A percentile compares a stretch with the other conserved stretches of the same genome.
Evolutionary conservation across 2,113 vertebrate genomes (phyloP).

Genomic region (Aleadryas rufinucha): DNA sequence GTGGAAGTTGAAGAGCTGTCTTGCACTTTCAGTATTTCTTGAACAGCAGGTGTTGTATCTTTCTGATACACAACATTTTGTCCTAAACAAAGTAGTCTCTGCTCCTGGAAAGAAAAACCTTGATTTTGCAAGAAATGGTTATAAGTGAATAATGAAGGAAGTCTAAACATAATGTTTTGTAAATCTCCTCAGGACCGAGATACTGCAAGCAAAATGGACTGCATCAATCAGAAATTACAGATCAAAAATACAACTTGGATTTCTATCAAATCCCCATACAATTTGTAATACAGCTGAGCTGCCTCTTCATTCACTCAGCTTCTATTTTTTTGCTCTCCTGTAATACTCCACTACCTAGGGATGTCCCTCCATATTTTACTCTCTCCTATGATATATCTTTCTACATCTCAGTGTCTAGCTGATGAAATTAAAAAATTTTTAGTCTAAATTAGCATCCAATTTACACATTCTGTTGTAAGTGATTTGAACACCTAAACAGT

Average conservation of each 20-base stretch:
- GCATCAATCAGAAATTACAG: neutral
- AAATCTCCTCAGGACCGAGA: neutral
- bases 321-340: neutral
- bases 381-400: neutral
- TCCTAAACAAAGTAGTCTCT: neutral
- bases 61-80: neutral
- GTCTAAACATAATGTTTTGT: neutral
- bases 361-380: neutral
- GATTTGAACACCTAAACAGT: neutral
- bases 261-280: neutral
- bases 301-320: neutral
- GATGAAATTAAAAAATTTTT: neutral
- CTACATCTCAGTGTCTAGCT: neutral
- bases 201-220: neutral
- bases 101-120: neutral
- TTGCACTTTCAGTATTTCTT: neutral
- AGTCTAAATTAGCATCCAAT: neutral
- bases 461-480: neutral
- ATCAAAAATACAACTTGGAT: neutral
- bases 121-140: neutral
- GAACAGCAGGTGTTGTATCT: neutral
- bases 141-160: neutral
- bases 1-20: neutral
- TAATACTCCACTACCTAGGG: neutral
- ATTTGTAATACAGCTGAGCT: neutral